Evolutionary conservation across 2,113 vertebrate species (phyloP).

Genomic region (Chionodraco myersi): DNA sequence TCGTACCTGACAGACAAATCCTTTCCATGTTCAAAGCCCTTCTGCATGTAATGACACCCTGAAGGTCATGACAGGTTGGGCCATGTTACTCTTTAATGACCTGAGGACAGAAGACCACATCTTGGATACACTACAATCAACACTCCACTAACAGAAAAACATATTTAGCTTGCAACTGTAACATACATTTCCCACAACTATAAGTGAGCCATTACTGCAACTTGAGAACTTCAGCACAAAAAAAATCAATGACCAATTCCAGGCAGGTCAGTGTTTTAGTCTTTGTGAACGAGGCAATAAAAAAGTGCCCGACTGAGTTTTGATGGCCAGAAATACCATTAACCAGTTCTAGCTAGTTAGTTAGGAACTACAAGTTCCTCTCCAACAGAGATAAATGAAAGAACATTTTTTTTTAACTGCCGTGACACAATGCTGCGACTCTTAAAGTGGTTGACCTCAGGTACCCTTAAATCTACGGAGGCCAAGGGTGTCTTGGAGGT

Average conservation of each 20-base stretch:
- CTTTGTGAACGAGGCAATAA: constrained; percentile 51
- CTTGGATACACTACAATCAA: constrained; percentile 1
- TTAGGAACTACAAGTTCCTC: constrained; percentile 42
- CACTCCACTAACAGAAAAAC: neutral
- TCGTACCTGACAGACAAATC: neutral
- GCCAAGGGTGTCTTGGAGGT: constrained; percentile 43
- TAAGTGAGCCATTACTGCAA: constrained; percentile 41
- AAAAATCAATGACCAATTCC: constrained; percentile 38
- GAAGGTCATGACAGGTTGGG: constrained; percentile 33
- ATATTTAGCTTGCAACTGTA: neutral
- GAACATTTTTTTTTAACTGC: constrained; percentile 32
- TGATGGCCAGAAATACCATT: constrained; percentile 47
- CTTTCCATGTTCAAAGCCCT: constrained; percentile 55
- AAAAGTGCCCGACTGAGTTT: constrained; percentile 42
- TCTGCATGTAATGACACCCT: constrained; percentile 33
- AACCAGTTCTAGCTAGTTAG: constrained; percentile 49
- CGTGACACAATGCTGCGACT: constrained; percentile 46
- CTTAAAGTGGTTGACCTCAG: constrained; percentile 56
- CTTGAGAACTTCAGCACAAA: constrained; percentile 26
- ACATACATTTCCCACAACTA: constrained; percentile 9
- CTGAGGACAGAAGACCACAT: constrained; percentile 31
- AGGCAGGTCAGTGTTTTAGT: constrained; percentile 44
- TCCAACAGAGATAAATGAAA: constrained; percentile 29
- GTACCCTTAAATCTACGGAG: constrained; percentile 29
- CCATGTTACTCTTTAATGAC: constrained; percentile 53